Evolutionary conservation across 1,140 invertebrate species (phyloP), one percentile per base, ranked within the genome.

Genomic region (Rhyacophila brunnea): DNA sequence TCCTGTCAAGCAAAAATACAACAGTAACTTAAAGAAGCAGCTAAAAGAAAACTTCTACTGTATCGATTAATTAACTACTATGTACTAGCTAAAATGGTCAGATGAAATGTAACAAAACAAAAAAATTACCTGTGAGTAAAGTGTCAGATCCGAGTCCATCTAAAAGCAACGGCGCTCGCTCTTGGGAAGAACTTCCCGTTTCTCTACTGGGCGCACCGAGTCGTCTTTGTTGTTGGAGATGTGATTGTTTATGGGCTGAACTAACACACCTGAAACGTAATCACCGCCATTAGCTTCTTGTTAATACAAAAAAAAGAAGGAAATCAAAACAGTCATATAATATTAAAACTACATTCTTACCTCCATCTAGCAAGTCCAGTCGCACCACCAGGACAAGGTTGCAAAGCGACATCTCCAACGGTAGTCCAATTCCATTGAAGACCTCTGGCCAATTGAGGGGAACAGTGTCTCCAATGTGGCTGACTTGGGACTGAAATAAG

Each of bases 381-480:
- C 2, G 92, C 90, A 10, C 93, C 93, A 11, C 86, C 91, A 0
- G 93, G 93, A 79, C 93, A 96, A 2, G 89, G 88, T 67, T 94
- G 92, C 0, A 91, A 86, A 6, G 85, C 87, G 1, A 85, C 84
- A 34, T 90, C 87, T 19, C 90, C 90, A 5, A 86, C 85, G 32
- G 84, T 72, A 0, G 93, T 95, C 83, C 87, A 91, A 73, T 95
- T 93, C 93, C 93, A 96, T 65, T 86, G 87, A 0, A 96, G 79
- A 61, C 88, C 91, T 36, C 92, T 79, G 0, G 89, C 85, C 55
- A 80, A 82, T 20, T 81, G 82, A 35, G 90, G 86, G 0, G 84
- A 83, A 72, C 92, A 95, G 65, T 81, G 83, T 14, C 78, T 64
- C 58, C 55, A 58, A 13, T 58, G 35, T 13, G 62, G 58, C 35